Evolutionary conservation across 2,797 vertebrate genomes (phyloP).

Genomic region (Petrocephalus schoutedeni): DNA sequence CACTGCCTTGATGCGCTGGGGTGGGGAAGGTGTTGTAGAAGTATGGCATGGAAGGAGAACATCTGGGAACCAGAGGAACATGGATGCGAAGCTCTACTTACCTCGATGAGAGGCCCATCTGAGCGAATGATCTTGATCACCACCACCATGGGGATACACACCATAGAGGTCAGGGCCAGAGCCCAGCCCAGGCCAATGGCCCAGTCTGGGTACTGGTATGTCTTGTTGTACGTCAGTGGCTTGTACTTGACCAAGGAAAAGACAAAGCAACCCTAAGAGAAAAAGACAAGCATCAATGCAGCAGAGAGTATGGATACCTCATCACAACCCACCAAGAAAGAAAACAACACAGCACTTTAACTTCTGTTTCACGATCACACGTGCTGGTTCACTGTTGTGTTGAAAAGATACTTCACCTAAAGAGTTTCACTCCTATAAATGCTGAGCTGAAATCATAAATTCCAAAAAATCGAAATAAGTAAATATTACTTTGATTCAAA

Average conservation of each 20-base stretch:
- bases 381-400: not conserved
- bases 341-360: not conserved
- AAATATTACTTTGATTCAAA: not conserved
- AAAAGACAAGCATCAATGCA: not conserved
- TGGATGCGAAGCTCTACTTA: conserved; percentile 45
- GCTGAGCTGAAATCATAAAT: not conserved
- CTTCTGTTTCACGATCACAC: not conserved
- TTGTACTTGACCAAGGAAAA: conserved; percentile 96
- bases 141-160: conserved; percentile 92
- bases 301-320: not conserved
- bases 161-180: conserved; percentile 89
- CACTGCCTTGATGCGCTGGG: conserved; percentile 86
- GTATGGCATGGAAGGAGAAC: not conserved
- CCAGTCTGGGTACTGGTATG: conserved; percentile 89
- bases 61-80: not conserved
- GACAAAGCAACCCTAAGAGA: conserved; percentile 83
- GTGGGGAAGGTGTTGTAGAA: not conserved
- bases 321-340: not conserved
- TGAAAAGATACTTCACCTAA: not conserved
- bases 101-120: conserved; percentile 89
- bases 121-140: conserved; percentile 86
- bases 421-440: not conserved
- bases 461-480: not conserved
- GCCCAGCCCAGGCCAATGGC: conserved; percentile 88
- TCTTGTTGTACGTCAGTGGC: conserved; percentile 94